Evolutionary conservation across 2,113 vertebrate genomes (phyloP), one percentile per base, ranked within the genome.

Genomic region (Oceanodroma tethys): DNA sequence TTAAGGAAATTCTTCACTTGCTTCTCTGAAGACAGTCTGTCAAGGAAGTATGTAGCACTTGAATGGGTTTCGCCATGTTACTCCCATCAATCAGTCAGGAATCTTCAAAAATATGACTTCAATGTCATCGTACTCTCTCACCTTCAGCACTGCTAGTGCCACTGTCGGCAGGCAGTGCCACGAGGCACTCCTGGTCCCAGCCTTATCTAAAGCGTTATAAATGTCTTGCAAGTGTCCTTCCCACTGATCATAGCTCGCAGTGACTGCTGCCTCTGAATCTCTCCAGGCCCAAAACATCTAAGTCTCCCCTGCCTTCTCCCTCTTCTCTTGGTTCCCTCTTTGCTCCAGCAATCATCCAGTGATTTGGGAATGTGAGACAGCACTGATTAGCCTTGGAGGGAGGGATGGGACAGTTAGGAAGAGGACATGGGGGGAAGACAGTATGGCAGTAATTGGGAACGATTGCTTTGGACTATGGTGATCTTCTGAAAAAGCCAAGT

Each of bases 81-180:
- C 20, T 74, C 40, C 34, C 29, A 53, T 50, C 8, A 40, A 0
- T 71, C 18, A 42, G 27, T 73, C 40, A 21, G 82, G 21, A 81
- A 32, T 68, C 40, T 86, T 68, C 14, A 80, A 67, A 81, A 74
- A 42, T 47, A n/a, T 6, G 20, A 40, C 59, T 80, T 73, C 27
- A 16, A 0, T 55, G 62, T 27, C 47, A 60, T 56, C 42, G 27
- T 56, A 8, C 27, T 9, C 19, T 55, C 19, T 80, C 23, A 50
- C 32, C 36, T 56, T 36, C 48, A 45, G 68, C 48, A 16, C 27
- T 30, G 42, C 32, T 56, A 11, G 47, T 34, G 32, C 47, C 16
- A 4, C 40, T 26, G 32, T 29, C 0, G 4, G 15, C 23, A 23
- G n/a, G n/a, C n/a, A n/a, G n/a, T n/a, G n/a, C n/a, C n/a, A n/a